Percentiles rank a stretch among this genome's conserved stretches.
phyloP scores from a whole-genome alignment of 1,140 invertebrate species.

The Pemphigus obesinymphae region DNA sequence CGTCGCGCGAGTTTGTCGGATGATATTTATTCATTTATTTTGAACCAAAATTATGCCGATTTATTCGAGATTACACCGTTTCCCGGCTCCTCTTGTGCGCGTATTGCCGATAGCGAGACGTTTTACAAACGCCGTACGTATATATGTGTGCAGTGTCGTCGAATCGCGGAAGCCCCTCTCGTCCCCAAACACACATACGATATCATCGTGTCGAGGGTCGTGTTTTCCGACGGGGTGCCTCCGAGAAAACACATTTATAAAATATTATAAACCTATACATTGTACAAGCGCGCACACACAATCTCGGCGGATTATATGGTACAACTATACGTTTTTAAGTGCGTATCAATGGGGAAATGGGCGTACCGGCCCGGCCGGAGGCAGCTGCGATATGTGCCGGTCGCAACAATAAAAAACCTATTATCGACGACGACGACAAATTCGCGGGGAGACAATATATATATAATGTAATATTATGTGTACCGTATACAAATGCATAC shows the following conservation, averaged over 20 bases:
- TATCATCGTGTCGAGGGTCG: background rate
- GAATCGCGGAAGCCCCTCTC: background rate
- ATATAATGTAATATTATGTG: too few relatives aligned
- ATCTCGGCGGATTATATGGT: slow-evolving; percentile 30
- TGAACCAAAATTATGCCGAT: too few relatives aligned
- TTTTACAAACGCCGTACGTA: background rate
- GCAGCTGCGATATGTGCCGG: slow-evolving; percentile 13
- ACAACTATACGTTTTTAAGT: slow-evolving; percentile 37
- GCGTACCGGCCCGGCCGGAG: slow-evolving; percentile 5
- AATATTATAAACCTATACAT: background rate
- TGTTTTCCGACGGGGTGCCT: background rate
- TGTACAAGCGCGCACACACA: background rate
- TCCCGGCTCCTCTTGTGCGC: too few relatives aligned
- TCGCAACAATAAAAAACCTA: slow-evolving; percentile 41
- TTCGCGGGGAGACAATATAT: background rate
- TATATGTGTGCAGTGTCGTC: background rate
- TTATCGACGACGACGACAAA: slow-evolving; percentile 5
- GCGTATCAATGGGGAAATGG: slow-evolving; percentile 34
- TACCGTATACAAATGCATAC: too few relatives aligned
- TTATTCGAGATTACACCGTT: too few relatives aligned
- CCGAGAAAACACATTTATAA: background rate
- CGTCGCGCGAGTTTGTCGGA: too few relatives aligned
- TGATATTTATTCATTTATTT: too few relatives aligned
- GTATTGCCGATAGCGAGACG: background rate
- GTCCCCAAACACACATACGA: background rate